These are phyloP conservation scores for Galerucella nymphaeae DNA, from an alignment of 2,888 invertebrate genomes.

Conservation along the genomic window DNA sequence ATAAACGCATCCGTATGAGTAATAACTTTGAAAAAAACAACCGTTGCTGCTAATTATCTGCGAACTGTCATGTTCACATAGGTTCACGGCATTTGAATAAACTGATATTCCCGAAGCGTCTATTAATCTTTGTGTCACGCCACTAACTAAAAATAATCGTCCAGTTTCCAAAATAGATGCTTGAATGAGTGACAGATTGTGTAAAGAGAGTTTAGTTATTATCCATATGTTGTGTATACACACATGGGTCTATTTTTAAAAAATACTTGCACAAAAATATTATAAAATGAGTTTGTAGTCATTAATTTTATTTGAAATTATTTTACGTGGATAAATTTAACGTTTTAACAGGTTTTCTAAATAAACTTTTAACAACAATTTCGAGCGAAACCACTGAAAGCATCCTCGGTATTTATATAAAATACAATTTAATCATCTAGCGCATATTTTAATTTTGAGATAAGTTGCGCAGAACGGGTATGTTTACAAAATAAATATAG, in stretches of 20 bases:
- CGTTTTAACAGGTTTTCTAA: neutral
- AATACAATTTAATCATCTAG: too few species aligned
- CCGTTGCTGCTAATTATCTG: slow-evolving; percentile 9
- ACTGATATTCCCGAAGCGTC: slow-evolving; percentile 10
- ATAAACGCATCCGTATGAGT: neutral
- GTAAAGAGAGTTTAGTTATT: slow-evolving; percentile 13
- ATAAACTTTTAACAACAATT: too few species aligned
- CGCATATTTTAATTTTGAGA: too few species aligned
- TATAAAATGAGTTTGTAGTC: neutral
- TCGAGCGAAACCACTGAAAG: too few species aligned
- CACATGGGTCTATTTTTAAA: slow-evolving; percentile 9
- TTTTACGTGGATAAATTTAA: neutral
- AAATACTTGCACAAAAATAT: neutral
- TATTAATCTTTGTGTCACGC: slow-evolving; percentile 20
- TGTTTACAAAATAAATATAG: too few species aligned
- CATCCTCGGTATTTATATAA: too few species aligned
- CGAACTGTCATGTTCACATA: slow-evolving; percentile 12
- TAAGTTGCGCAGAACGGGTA: too few species aligned
- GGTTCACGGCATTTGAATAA: slow-evolving; percentile 5
- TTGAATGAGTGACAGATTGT: slow-evolving; percentile 18
- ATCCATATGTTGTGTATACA: slow-evolving; percentile 8
- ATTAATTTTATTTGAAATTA: neutral
- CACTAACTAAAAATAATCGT: slow-evolving; percentile 10
- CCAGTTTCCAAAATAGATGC: slow-evolving; percentile 9
- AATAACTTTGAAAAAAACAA: neutral